A percentile compares a stretch with the other conserved stretches of the same genome.
Conservation (phyloP, 2,888 invertebrate species). For the Dynastes grantii region DNA sequence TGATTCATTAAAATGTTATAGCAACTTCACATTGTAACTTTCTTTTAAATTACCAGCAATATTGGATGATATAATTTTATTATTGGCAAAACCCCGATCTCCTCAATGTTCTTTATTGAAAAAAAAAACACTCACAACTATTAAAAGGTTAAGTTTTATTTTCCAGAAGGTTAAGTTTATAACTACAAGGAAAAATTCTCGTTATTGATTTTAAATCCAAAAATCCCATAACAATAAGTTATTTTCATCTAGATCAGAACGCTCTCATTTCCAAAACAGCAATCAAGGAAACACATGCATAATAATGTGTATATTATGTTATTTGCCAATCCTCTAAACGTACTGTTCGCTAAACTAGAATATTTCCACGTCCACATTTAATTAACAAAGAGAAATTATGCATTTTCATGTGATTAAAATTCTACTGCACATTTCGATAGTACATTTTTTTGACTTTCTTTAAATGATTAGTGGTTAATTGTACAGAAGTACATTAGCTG, state of each 20-base stretch:
- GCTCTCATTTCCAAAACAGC: background rate
- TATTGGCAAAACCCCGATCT: too few relatives aligned
- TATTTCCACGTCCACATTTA: background rate
- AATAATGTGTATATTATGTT: too few relatives aligned
- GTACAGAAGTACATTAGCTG: background rate
- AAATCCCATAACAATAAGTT: background rate
- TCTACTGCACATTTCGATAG: background rate
- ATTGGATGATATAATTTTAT: too few relatives aligned
- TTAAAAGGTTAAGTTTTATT: too few relatives aligned
- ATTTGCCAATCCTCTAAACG: background rate
- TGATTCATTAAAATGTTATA: too few relatives aligned
- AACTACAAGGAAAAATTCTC: too few relatives aligned
- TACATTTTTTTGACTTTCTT: background rate
- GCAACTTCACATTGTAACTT: too few relatives aligned
- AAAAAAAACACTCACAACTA: too few relatives aligned
- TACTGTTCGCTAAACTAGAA: background rate
- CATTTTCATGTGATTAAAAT: slow-evolving; percentile 3
- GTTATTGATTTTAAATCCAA: background rate
- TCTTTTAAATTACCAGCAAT: too few relatives aligned
- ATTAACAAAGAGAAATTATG: background rate
- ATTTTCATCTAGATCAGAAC: background rate
- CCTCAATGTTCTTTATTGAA: too few relatives aligned
- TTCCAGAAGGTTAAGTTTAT: too few relatives aligned
- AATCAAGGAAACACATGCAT: too few relatives aligned
- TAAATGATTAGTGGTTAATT: background rate